Evolutionary conservation across 2,113 vertebrate species (phyloP), one percentile per base, ranked within the genome.

Genomic region (Tonatia bakeri): DNA sequence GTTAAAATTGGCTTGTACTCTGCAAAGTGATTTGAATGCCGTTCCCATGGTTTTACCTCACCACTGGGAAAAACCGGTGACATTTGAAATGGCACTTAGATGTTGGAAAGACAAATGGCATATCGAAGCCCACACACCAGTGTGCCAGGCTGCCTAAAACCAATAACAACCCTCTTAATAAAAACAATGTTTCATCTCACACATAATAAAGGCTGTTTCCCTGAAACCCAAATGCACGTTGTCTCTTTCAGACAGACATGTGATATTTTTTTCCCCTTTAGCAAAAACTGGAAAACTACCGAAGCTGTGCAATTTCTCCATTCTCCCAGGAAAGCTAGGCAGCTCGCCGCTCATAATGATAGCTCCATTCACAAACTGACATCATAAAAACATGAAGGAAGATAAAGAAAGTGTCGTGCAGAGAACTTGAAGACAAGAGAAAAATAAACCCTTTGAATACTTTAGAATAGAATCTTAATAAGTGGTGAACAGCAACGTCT

Each of bases 61-160:
- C 98, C 97, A 79, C 54, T 85, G 86, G 95, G 97, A 96, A 94
- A 97, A 94, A 96, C 95, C 87, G 28, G 89, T 93, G 96, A 86
- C 90, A 96, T 98, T 98, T 98, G 97, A 95, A 98, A 98, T 97
- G 87, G 73, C 93, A 95, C 33, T 96, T 96, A 83, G 75, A 97
- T 95, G 47, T 52, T 97, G 96, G 69, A 79, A 97, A 98, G 94
- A 97, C 72, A 98, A 98, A 97, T 90, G 80, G n/a, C 87, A 79
- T 97, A 96, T 97, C 97, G 95, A 82, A 94, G 87, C 79, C 88
- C 91, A 92, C 93, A 86, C 20, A 94, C n/a, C 1, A 22, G 88
- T 9, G 15, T n/a, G 87, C 38, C 69, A 26, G 38, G 86, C 76
- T 94, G 93, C 38, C 31, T 80, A 45, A 94, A 82, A 83, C 84